Percentiles rank a stretch among this genome's conserved stretches.
These are phyloP conservation scores for Brachymystax lenok DNA, from an alignment of 2,797 vertebrate species.

Conservation along the genomic window DNA sequence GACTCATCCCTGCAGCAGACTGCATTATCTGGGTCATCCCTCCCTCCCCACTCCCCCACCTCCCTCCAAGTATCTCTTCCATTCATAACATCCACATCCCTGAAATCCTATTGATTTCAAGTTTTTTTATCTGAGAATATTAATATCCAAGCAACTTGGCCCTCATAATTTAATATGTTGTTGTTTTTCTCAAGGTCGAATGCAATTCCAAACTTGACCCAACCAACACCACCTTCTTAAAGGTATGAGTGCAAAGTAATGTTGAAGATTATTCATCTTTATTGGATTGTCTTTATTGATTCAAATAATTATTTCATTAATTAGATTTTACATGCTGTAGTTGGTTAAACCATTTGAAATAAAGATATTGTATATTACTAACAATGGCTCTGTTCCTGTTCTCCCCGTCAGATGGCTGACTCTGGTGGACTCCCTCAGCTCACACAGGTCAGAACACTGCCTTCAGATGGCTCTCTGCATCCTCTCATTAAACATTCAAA, in stretches of 20 bases:
- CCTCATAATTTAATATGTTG: constrained; percentile 1
- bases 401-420: constrained; percentile 86
- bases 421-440: constrained; percentile 94
- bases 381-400: neutral
- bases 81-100: neutral
- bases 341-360: neutral
- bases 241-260: constrained; percentile 74
- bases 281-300: neutral
- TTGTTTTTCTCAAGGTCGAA: constrained; percentile 80
- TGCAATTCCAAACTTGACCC: constrained; percentile 98
- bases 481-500: neutral
- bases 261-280: neutral
- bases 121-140: neutral
- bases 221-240: constrained; percentile 94
- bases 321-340: neutral
- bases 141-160: neutral
- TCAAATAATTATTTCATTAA: neutral
- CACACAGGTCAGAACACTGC: constrained; percentile 85
- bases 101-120: neutral
- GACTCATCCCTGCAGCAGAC: constrained; percentile 75
- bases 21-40: constrained; percentile 64
- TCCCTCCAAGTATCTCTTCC: neutral
- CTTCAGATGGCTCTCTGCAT: neutral
- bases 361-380: neutral
- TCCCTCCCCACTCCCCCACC: constrained; percentile 1